Percentiles rank a stretch among this genome's conserved stretches.
phyloP scores from a whole-genome alignment of 2,797 vertebrate genomes.

The Hemibagrus guttatus region DNA sequence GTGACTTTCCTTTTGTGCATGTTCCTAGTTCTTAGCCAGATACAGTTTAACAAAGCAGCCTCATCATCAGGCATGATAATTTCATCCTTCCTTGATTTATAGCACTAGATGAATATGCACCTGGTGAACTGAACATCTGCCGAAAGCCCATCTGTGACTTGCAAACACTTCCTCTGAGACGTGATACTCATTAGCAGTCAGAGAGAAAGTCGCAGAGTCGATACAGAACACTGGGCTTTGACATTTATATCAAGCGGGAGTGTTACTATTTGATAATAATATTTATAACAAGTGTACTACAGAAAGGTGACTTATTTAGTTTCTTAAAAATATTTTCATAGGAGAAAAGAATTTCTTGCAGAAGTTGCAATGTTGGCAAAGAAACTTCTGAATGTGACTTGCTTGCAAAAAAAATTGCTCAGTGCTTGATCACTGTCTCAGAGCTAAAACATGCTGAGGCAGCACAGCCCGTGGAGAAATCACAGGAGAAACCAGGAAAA shows the following conservation, averaged over 20 bases:
- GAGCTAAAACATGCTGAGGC: conserved; percentile 52
- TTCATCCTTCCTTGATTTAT: conserved; percentile 27
- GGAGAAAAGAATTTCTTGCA: conserved; percentile 47
- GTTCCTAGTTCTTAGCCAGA: neutral
- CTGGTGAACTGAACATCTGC: conserved; percentile 33
- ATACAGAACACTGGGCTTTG: neutral
- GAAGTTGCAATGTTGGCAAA: conserved; percentile 58
- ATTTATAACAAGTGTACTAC: conserved; percentile 17
- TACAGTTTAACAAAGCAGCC: neutral
- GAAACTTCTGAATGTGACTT: conserved; percentile 57
- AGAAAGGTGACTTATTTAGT: conserved; percentile 51
- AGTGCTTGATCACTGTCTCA: conserved; percentile 58
- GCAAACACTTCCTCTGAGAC: neutral
- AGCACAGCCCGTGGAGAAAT: conserved; percentile 42
- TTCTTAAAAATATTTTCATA: conserved; percentile 49
- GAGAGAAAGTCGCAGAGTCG: neutral
- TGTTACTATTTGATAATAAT: neutral
- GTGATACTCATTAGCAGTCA: conserved; percentile 12
- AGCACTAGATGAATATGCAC: conserved; percentile 5
- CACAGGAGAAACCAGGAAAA: conserved; percentile 53
- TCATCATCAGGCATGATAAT: neutral
- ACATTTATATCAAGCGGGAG: neutral
- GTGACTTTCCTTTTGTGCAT: neutral
- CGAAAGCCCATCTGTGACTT: conserved; percentile 21
- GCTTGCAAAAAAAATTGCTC: conserved; percentile 53